These are phyloP conservation scores for Melipona quadrifasciata DNA, from an alignment of 1,140 invertebrate species.

Conservation along the genomic window DNA sequence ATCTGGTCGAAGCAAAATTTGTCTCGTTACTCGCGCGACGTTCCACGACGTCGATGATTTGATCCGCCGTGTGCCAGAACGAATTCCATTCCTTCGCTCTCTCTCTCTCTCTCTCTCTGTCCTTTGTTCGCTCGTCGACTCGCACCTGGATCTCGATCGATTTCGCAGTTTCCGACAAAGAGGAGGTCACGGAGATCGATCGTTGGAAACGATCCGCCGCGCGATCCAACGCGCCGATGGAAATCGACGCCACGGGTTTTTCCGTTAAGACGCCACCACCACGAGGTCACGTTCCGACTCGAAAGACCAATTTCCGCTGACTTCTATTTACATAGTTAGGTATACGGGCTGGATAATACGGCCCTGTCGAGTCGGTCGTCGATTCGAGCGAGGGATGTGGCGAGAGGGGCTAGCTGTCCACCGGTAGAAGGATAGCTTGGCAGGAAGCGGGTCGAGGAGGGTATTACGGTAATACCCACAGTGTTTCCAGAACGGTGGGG, in stretches of 20 bases:
- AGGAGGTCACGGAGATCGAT: neutral
- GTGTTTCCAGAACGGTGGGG: constrained; percentile 56
- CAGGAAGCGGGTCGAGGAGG: constrained; percentile 39
- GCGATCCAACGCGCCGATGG: constrained; percentile 12
- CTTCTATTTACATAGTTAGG: constrained; percentile 79
- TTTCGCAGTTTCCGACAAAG: neutral
- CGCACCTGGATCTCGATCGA: neutral
- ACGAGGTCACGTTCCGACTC: constrained; percentile 65
- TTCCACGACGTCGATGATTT: neutral
- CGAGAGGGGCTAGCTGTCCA: constrained; percentile 38
- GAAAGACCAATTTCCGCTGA: constrained; percentile 80
- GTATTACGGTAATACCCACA: constrained; percentile 55
- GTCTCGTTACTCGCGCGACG: neutral
- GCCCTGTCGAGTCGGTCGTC: constrained; percentile 55
- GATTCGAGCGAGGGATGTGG: constrained; percentile 8
- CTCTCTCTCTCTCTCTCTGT: neutral
- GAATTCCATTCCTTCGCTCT: fast-evolving
- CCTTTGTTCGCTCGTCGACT: neutral
- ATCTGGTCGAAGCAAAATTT: neutral
- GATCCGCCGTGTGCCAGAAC: neutral
- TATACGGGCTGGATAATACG: constrained; percentile 74
- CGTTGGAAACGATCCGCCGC: constrained; percentile 13
- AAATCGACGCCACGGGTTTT: constrained; percentile 36
- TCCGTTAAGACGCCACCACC: constrained; percentile 35
- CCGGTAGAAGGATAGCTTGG: constrained; percentile 46